These are phyloP conservation scores for Atrichornis clamosus DNA, from an alignment of 2,113 vertebrate genomes.

Conservation along the genomic window DNA sequence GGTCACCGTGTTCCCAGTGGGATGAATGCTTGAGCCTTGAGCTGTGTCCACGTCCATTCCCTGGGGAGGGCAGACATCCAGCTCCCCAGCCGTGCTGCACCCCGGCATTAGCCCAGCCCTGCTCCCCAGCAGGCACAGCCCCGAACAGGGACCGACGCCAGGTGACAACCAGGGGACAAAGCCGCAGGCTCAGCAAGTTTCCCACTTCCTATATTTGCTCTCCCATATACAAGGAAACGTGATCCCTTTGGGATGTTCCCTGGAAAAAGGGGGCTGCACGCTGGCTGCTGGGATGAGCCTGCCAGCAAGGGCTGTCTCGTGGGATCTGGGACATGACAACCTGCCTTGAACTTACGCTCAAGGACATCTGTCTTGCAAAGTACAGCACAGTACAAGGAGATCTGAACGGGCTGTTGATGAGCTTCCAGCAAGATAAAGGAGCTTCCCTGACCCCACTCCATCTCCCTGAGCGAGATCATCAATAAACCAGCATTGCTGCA, in stretches of 20 bases:
- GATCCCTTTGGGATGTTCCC: not conserved
- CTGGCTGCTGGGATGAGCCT: not conserved
- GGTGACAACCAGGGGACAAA: not conserved
- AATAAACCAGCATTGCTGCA: not conserved
- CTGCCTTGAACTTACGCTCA: not conserved
- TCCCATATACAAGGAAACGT: not conserved
- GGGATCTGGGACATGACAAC: not conserved
- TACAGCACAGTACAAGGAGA: not conserved
- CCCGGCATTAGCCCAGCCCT: rapidly evolving
- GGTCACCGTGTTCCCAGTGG: not conserved
- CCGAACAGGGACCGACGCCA: not conserved
- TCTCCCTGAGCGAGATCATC: not conserved
- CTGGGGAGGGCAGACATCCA: not conserved
- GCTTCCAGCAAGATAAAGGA: not conserved
- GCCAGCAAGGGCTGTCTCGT: not conserved
- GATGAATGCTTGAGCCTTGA: not conserved
- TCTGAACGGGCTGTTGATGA: not conserved
- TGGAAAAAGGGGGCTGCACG: not conserved
- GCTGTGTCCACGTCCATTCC: not conserved
- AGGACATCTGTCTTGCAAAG: not conserved
- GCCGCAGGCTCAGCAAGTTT: not conserved
- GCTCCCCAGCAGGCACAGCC: not conserved
- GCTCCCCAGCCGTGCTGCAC: not conserved
- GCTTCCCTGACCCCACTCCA: not conserved
- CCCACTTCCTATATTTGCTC: rapidly evolving